phyloP scores from a whole-genome alignment of 2,113 vertebrate species.

The Sigmodon hispidus region DNA sequence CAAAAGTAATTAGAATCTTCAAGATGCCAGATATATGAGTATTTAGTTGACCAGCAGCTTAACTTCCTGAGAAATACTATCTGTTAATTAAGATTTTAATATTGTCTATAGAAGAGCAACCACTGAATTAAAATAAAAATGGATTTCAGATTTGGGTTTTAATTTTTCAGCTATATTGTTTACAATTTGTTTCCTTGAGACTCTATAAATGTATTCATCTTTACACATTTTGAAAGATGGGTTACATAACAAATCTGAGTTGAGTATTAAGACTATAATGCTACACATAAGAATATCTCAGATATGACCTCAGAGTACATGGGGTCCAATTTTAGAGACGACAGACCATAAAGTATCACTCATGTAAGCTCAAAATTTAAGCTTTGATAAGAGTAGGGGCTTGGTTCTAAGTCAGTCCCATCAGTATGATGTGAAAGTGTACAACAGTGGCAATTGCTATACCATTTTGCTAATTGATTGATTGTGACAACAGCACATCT shows the following conservation, averaged over 20 bases:
- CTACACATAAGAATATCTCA: neutral
- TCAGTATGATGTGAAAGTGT: neutral
- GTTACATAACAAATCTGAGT: neutral
- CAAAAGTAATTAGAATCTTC: slow-evolving; percentile 10
- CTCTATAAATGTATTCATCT: neutral
- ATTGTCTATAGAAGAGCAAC: slow-evolving; percentile 25
- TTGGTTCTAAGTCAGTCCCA: neutral
- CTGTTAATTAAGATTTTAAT: slow-evolving; percentile 44
- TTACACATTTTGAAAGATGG: slow-evolving; percentile 42
- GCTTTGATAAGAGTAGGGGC: neutral
- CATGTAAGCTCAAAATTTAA: neutral
- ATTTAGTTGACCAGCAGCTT: neutral
- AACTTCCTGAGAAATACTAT: neutral
- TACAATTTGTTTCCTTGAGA: neutral
- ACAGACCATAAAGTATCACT: neutral
- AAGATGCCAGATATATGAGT: neutral
- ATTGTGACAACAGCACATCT: neutral
- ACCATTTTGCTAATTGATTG: neutral
- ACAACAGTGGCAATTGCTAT: neutral
- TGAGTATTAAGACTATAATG: neutral
- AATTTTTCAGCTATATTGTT: slow-evolving; percentile 16
- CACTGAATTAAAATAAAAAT: slow-evolving; percentile 17
- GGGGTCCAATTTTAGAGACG: neutral
- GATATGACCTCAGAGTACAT: neutral
- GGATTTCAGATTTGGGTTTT: neutral